A percentile compares a stretch with the other conserved stretches of the same genome.
Evolutionary conservation across 2,113 vertebrate genomes (phyloP).

Genomic region (Scytalopus superciliaris): DNA sequence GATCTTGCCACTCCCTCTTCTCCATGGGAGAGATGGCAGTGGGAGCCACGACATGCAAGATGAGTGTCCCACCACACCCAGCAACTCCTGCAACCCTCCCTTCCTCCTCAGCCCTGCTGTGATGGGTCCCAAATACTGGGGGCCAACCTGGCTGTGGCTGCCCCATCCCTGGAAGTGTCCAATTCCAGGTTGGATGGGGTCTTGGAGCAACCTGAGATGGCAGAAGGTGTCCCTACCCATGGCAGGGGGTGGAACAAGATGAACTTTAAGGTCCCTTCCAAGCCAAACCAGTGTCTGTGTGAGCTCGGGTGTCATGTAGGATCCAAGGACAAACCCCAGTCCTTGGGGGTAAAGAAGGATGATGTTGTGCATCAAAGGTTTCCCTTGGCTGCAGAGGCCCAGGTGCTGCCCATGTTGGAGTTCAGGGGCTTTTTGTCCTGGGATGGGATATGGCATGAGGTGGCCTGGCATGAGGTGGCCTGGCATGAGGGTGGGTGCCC

Average conservation of each 20-base stretch:
- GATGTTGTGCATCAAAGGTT: background rate
- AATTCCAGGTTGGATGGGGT: background rate
- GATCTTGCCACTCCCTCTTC: background rate
- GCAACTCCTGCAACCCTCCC: background rate
- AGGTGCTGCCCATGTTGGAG: background rate
- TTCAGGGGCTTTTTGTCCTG: background rate
- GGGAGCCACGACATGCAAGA: background rate
- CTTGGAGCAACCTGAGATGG: background rate
- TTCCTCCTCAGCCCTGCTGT: background rate
- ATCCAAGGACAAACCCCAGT: background rate
- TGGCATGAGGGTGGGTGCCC: background rate
- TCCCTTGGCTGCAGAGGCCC: accelerated
- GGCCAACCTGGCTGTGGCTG: background rate
- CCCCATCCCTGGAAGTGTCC: background rate
- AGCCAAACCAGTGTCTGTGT: background rate
- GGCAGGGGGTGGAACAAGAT: accelerated
- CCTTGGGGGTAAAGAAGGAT: background rate
- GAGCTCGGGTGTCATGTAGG: background rate
- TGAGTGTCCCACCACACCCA: background rate
- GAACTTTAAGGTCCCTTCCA: accelerated
- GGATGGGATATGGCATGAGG: background rate
- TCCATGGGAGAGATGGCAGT: accelerated
- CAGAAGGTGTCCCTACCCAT: background rate
- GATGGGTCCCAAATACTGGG: background rate
- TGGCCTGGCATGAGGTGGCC: background rate